phyloP scores from a whole-genome alignment of 2,113 vertebrate species.

The Piaya cayana region DNA sequence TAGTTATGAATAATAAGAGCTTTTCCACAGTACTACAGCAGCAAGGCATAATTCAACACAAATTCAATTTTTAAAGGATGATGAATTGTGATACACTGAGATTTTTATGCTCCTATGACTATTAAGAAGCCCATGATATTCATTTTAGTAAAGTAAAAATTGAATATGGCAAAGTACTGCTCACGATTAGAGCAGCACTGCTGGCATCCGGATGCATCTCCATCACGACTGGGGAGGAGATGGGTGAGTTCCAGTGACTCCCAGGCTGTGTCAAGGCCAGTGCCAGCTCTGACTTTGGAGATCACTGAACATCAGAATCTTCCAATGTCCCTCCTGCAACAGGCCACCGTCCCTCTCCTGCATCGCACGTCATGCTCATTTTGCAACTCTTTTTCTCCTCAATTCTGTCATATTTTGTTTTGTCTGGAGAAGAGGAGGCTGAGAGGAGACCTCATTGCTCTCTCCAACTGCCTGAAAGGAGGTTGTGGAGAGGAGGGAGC shows the following conservation, averaged over 20 bases:
- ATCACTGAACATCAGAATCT: background rate
- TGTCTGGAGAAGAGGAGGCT: too few species aligned
- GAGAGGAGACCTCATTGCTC: too few species aligned
- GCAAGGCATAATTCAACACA: slow-evolving; percentile 57
- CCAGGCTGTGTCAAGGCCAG: background rate
- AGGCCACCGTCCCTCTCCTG: background rate
- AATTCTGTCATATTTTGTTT: background rate
- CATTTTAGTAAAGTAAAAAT: slow-evolving; percentile 51
- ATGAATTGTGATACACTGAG: slow-evolving; percentile 64
- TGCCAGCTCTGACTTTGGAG: background rate
- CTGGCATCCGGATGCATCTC: background rate
- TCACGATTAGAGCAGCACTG: fast-evolving
- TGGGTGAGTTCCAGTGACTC: background rate
- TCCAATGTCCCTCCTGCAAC: background rate
- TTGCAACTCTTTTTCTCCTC: background rate
- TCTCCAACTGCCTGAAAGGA: too few species aligned
- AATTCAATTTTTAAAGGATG: slow-evolving; percentile 65
- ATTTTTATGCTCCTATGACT: slow-evolving; percentile 60
- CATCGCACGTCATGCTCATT: fast-evolving
- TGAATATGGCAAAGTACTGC: slow-evolving; percentile 7
- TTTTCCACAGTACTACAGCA: slow-evolving; percentile 35
- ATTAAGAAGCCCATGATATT: slow-evolving; percentile 53
- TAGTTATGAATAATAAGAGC: slow-evolving; percentile 66
- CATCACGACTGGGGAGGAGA: fast-evolving
- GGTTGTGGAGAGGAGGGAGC: too few species aligned